These are phyloP conservation scores for Teleiodes luculella DNA, from an alignment of 2,888 invertebrate genomes.

Conservation along the genomic window DNA sequence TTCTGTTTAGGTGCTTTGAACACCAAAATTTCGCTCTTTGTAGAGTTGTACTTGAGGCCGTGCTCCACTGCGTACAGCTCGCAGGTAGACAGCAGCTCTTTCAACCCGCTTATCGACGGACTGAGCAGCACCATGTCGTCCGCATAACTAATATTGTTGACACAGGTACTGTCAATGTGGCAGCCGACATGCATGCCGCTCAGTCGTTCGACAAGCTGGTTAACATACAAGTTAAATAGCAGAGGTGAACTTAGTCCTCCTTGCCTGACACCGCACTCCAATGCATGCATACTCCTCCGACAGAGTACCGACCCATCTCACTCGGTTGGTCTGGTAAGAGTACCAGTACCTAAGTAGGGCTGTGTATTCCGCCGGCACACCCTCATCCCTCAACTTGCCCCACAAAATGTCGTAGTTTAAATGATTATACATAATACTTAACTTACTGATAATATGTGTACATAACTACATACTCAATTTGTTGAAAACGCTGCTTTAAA, in stretches of 20 bases:
- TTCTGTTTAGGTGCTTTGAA: not conserved
- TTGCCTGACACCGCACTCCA: slow-evolving; percentile 12
- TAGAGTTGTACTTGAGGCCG: not conserved
- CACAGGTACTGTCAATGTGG: not conserved
- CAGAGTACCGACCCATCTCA: slow-evolving; percentile 10
- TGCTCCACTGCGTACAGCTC: not conserved
- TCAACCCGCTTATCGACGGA: not conserved
- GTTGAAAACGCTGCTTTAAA: too few species aligned
- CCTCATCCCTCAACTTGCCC: not conserved
- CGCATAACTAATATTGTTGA: not conserved
- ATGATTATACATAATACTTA: too few species aligned
- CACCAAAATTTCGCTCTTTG: not conserved
- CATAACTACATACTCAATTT: too few species aligned
- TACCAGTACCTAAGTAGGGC: not conserved
- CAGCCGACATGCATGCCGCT: not conserved
- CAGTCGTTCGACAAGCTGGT: not conserved
- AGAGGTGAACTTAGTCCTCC: not conserved
- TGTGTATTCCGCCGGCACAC: not conserved
- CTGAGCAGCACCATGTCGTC: too few species aligned
- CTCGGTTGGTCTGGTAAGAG: slow-evolving; percentile 8
- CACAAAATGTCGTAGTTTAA: too few species aligned
- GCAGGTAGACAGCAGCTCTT: not conserved
- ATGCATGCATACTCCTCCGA: slow-evolving; percentile 1
- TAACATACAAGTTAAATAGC: slow-evolving; percentile 1
- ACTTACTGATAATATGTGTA: too few species aligned